Base-by-base conservation (phyloP, 2,113 vertebrate genomes). In the Sebastes schlegelii region DNA sequence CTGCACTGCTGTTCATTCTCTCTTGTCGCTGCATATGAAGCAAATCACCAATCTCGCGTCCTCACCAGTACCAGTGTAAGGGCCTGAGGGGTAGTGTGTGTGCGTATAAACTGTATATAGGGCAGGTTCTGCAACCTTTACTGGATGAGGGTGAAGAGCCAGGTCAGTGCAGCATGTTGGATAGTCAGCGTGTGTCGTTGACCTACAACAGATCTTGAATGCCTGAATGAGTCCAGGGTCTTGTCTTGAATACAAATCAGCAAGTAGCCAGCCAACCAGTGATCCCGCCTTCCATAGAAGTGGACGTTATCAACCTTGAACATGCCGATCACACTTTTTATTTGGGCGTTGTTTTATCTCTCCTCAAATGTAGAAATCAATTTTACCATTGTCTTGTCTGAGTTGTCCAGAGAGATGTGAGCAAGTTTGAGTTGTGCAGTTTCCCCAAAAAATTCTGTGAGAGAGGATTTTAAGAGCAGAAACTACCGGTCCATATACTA, bases 171-270 rank as follows among this genome's bases (percentile, higher is more conserved):
- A 71, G 13, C n/a, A n/a, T 51, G 0, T 52, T 70, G 40, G 23
- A 67, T 79, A 45, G n/a, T 72, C 49, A 40, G 6, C 1, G 8
- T 79, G 58, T 2, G 5, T 8, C 62, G 5, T 1, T 80, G 79
- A 80, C 63, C 42, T 79, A 42, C 67, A 62, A 40, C 17, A 1
- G 6, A 52, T 67, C 54, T 63, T 76, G 64, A 84, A 45, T 63
- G 23, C 60, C 16, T 34, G 34, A 60, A 60, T 42, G 58, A 77
- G 57, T 6, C 13, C 7, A 1, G 7, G 51, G 14, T 67, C 26
- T 77, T 21, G 40, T 23, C 43, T 79, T 49, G 61, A 87, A 79
- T 76, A 67, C 45, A 26, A 57, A 66, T 43, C 42, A 60, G 34
- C 60, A 48, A 9, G 10, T 9, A 14, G 23, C 4, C 19, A 14